These are phyloP conservation scores for Adelges cooleyi DNA, from an alignment of 1,140 invertebrate species.

Conservation along the genomic window DNA sequence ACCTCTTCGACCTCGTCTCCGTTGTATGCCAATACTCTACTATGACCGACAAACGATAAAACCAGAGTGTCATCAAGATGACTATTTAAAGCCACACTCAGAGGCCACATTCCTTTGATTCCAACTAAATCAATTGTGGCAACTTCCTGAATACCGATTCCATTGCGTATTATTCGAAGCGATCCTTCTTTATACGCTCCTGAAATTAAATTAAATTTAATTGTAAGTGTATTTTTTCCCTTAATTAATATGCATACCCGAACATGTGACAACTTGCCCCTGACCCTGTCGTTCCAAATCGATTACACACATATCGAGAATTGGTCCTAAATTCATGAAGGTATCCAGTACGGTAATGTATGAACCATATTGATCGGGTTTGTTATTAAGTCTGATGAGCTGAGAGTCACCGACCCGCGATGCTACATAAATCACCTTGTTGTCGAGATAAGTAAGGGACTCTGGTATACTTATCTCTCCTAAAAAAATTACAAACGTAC, in stretches of 20 bases:
- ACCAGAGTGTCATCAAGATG: slow-evolving; percentile 79
- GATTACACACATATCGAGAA: slow-evolving; percentile 95
- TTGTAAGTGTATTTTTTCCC: neutral
- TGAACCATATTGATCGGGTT: slow-evolving; percentile 70
- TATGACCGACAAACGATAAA: slow-evolving; percentile 73
- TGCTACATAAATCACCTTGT: slow-evolving; percentile 95
- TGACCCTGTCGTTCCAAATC: slow-evolving; percentile 94
- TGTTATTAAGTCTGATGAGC: slow-evolving; percentile 78
- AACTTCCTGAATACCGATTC: slow-evolving; percentile 95
- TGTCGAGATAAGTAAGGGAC: slow-evolving; percentile 97
- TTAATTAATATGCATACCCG: slow-evolving; percentile 46
- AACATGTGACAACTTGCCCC: slow-evolving; percentile 95
- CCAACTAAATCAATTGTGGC: slow-evolving; percentile 92
- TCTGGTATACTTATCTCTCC: slow-evolving; percentile 93
- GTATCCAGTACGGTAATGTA: slow-evolving; percentile 92
- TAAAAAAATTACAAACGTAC: slow-evolving; percentile 35
- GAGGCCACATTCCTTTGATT: slow-evolving; percentile 94
- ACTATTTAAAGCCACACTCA: slow-evolving; percentile 54
- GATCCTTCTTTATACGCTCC: slow-evolving; percentile 95
- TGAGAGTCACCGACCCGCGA: slow-evolving; percentile 94
- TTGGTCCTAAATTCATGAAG: slow-evolving; percentile 93
- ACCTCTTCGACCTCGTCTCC: slow-evolving; percentile 74
- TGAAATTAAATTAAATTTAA: slow-evolving; percentile 31
- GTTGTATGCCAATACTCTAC: slow-evolving; percentile 32
- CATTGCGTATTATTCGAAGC: slow-evolving; percentile 90